A percentile compares a stretch with the other conserved stretches of the same genome.
These are phyloP conservation scores for Hetaerina titia DNA, from an alignment of 2,888 invertebrate species.

Conservation along the genomic window DNA sequence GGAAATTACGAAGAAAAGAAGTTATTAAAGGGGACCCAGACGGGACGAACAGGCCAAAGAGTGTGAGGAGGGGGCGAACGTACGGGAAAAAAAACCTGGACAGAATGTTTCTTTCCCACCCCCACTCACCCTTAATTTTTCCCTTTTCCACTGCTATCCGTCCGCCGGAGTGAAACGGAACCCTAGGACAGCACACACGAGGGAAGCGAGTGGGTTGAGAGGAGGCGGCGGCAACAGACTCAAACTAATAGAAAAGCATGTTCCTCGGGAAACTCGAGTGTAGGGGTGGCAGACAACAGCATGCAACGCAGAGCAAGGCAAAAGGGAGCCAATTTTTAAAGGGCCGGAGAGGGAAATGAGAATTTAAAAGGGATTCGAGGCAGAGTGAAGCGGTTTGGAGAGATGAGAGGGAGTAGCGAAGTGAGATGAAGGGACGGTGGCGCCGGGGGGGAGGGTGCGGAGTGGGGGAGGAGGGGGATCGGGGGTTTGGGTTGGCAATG, in stretches of 20 bases:
- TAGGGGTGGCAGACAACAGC: slow-evolving; percentile 7
- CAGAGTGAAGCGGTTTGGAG: background rate
- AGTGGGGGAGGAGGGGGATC: background rate
- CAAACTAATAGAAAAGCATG: slow-evolving; percentile 54
- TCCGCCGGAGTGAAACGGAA: background rate
- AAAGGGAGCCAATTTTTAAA: slow-evolving; percentile 55
- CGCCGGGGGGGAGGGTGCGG: background rate
- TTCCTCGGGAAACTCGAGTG: slow-evolving; percentile 14
- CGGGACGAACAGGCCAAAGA: background rate
- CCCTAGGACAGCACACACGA: background rate
- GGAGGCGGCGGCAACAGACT: background rate
- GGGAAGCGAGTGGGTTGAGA: background rate
- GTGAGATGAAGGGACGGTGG: background rate
- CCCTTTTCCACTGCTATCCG: background rate
- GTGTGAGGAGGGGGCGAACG: background rate
- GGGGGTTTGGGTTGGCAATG: background rate
- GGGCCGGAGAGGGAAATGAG: slow-evolving; percentile 50
- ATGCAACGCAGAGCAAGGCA: background rate
- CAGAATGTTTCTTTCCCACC: background rate
- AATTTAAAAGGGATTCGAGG: slow-evolving; percentile 58
- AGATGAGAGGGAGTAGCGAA: background rate
- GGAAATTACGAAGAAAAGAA: background rate
- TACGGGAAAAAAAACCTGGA: background rate
- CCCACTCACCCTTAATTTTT: background rate
- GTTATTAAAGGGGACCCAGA: slow-evolving; percentile 1